Base-by-base conservation (phyloP, 2,888 invertebrate genomes). In the Sabatieria punctata region DNA sequence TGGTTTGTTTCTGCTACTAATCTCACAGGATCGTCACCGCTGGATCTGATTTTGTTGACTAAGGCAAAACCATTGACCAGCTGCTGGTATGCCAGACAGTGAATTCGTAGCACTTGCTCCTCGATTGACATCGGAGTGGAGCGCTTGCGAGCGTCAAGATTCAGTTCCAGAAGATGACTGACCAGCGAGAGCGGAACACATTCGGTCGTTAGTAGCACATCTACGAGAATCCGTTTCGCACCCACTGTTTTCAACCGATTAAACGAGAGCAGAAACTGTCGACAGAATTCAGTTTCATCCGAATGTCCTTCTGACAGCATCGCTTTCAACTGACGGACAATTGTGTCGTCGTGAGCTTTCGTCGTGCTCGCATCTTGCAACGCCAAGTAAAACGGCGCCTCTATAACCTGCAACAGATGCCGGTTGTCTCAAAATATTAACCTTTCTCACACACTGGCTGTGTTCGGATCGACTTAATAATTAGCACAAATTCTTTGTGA, bases 321-420 rank as follows among this genome's bases (percentile, higher is more conserved):
- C 19, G 24, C 6, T n/a, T 37, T 25, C 21, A 54, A 41, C 42
- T 59, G 46, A 40, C 48, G 52, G 37, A 59, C 26, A 21, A 60
- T 46, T 21, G 57, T 48, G 27, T 58, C 55, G 46, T 60, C 60
- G 45, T 60, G 60, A 25, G 55, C 49, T 24, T 53, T 43, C 4
- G 52, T 45, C 2, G 50, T 49, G 37, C 44, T 51, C 21, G 51
- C 51, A 36, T 53, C 53, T 24, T 37, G 45, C 43, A 56, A 44
- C 13, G 60, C 57, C 44, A 57, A 44, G 49, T 57, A 55, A 41
- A 59, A 60, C 1, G 60, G 60, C 1, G 55, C 52, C 6, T 46
- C 39, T 2, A 60, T 43, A 15, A 44, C 45, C 49, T 51, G 39
- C 21, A 40, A 19, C 19, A 11, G 19, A 19, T 8, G 8, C 6